phyloP scores from a whole-genome alignment of 2,113 vertebrate species.

The Shinisaurus crocodilurus region DNA sequence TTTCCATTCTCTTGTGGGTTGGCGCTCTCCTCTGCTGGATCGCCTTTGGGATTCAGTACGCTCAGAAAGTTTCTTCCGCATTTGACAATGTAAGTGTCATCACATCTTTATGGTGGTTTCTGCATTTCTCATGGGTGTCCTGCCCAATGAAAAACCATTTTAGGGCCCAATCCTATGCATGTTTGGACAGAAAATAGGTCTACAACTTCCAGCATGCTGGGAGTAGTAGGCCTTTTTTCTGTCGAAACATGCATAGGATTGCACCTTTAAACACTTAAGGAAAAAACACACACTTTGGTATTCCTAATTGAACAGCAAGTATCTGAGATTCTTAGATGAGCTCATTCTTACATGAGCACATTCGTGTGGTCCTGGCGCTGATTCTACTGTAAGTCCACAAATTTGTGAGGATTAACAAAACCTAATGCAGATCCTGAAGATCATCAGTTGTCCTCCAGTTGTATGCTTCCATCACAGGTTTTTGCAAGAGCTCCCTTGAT shows the following conservation, averaged over 20 bases:
- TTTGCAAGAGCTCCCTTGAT: background rate
- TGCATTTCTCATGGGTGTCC: background rate
- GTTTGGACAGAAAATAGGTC: too few species aligned
- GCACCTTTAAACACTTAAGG: background rate
- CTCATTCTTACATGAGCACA: too few species aligned
- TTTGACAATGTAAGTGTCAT: slow-evolving; percentile 76
- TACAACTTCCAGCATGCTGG: too few species aligned
- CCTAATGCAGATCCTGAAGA: background rate
- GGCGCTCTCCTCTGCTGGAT: slow-evolving; percentile 82
- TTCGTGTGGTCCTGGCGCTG: background rate
- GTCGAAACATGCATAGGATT: too few species aligned
- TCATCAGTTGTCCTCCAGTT: background rate
- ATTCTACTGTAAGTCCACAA: background rate
- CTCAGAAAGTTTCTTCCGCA: slow-evolving; percentile 46
- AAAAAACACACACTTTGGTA: background rate
- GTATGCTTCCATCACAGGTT: background rate
- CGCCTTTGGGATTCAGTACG: slow-evolving; percentile 76
- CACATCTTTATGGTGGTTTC: background rate
- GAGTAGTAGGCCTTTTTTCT: too few species aligned
- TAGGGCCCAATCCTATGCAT: too few species aligned
- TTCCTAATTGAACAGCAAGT: background rate
- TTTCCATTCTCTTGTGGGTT: slow-evolving; percentile 83
- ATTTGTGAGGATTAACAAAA: background rate
- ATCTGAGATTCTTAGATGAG: too few species aligned
- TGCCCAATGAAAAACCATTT: background rate